Evolutionary conservation across 2,113 vertebrate species (phyloP).

Genomic region (Aphyosemion australe): DNA sequence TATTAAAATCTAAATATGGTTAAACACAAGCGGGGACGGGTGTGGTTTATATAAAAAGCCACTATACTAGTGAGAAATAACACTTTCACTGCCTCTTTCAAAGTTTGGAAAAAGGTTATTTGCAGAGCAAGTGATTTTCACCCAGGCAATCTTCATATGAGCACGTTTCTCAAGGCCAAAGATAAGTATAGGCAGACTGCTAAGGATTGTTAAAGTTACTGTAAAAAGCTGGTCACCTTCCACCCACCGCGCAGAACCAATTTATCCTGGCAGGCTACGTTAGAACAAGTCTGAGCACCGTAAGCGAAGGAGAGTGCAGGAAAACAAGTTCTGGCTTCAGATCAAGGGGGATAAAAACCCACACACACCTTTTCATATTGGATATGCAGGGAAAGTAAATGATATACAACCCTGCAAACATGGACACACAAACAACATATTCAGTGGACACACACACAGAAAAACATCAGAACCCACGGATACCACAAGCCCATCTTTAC

Average conservation of each 20-base stretch:
- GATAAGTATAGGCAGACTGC: slow-evolving; percentile 17
- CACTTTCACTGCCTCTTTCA: not conserved
- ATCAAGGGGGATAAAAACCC: slow-evolving; percentile 44
- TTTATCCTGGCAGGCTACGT: slow-evolving; percentile 43
- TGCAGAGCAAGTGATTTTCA: slow-evolving; percentile 1
- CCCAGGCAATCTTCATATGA: not conserved
- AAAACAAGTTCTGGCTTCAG: slow-evolving; percentile 26
- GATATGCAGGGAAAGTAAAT: not conserved
- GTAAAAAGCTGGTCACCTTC: slow-evolving; percentile 12
- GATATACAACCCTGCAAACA: not conserved
- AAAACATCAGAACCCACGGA: slow-evolving; percentile 13
- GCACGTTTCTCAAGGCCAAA: slow-evolving; percentile 13
- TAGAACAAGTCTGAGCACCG: slow-evolving; percentile 43
- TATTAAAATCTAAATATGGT: too few relatives aligned
- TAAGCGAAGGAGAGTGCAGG: slow-evolving; percentile 18
- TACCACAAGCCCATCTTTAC: slow-evolving; percentile 7
- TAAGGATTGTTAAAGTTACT: slow-evolving; percentile 40
- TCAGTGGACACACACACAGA: not conserved
- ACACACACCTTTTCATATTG: not conserved
- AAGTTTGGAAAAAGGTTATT: not conserved
- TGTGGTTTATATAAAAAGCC: too few relatives aligned
- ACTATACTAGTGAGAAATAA: not conserved
- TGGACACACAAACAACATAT: not conserved
- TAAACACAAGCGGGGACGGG: too few relatives aligned
- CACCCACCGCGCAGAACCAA: slow-evolving; percentile 7